Evolutionary conservation across 2,888 invertebrate species (phyloP), one percentile per base, ranked within the genome.

Genomic region (Silvanus unidentatus): DNA sequence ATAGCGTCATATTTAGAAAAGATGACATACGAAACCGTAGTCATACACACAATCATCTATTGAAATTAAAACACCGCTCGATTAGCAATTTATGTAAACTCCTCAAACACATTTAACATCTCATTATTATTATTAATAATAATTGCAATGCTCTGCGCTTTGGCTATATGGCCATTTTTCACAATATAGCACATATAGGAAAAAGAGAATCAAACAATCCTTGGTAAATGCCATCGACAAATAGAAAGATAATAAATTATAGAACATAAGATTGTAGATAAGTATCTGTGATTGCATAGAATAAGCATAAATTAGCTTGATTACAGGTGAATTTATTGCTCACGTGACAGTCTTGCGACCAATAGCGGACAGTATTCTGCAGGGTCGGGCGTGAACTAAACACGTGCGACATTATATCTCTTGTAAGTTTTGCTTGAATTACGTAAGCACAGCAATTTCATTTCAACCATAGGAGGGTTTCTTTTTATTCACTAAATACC

Each of bases 231-330:
- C 44, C 44, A 36, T 40, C 28, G 40, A 13, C 22, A 40, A 11
- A 40, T 36, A 22, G 35, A 40, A 40, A 44, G 40, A 37, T 37
- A 37, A 37, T 37, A 16, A 37, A 37, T 47, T 41, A 44, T 40
- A 39, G 43, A 48, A 48, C 47, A 52, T 41, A 49, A 42, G 39
- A 48, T 41, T 38, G 44, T 40, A 48, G 53, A 56, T 45, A 42
- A 42, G 44, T 45, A 56, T 56, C 49, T 53, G 50, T 54, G 58
- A 58, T 56, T 60, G 55, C 55, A 53, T 52, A 52, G 49, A 53
- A 57, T 52, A 46, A 42, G 48, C 54, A 56, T 60, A 60, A 58
- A 59, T 59, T 56, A 58, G 45, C 45, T 45, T 42, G 47, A 50
- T 53, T 48, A 45, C 51, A 50, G 49, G 45, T 49, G 50, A 50